Evolutionary conservation across 2,888 invertebrate genomes (phyloP), one percentile per base, ranked within the genome.

Genomic region (Xanthia icteritia): DNA sequence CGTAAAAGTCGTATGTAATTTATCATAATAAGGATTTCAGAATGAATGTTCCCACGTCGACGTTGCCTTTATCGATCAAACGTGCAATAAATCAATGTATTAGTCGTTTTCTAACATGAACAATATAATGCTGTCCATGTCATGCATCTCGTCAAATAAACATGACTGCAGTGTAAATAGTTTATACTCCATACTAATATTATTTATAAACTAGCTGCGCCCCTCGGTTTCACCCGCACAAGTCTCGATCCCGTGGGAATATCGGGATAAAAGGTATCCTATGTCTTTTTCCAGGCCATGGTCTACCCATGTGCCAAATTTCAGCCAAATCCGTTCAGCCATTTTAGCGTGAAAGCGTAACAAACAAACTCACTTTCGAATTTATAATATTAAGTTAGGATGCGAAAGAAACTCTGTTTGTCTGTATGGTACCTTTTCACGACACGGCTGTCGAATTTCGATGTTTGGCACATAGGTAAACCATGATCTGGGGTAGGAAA

Each of bases 11-110:
- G 9, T 15, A 23, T 1, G 9, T 74, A 73, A 15, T 39, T 13
- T 23, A 39, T 23, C 15, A 36, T 48, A 45, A 13, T 48, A 69
- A 17, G 31, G 51, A 51, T 72, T 4, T 17, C 2, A 20, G 42
- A 67, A 58, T 64, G 17, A 39, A 48, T 61, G 61, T 77, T 79
- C 79, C 39, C 79, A 81, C 61, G 61, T 36, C 31, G 36, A 36
- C 36, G 23, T 61, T 51, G 15, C 39, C 23, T 27, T 36, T 66
- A 58, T 81, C 63, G 56, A 58, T 81, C 11, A 20, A 17, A 73
- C 48, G 56, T 48, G 63, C 15, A 45, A 39, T 56, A 39, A 74
- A 39, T 54, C 51, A 36, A 61, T 45, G 80, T 80, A 54, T 79
- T 58, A 42, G 31, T 56, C 17, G 61, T 15, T 61, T 27, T 45